Conservation (phyloP, 1,140 invertebrate genomes). For the Apis laboriosa region DNA sequence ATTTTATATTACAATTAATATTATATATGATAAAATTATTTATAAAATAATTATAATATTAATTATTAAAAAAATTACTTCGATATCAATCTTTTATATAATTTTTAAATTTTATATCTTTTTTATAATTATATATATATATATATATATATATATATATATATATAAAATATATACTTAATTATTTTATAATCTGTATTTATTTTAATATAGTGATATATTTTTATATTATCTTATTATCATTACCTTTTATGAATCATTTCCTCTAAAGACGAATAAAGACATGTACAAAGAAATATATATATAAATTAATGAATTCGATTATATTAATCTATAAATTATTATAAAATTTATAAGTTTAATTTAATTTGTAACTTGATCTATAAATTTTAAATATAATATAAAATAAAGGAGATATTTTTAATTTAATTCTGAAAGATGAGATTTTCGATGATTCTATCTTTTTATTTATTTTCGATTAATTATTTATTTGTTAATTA, state of each 20-base stretch:
- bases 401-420: no score
- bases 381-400: no score
- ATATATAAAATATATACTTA: background rate
- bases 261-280: background rate
- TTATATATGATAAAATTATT: background rate
- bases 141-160: background rate
- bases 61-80: no score
- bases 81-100: no score
- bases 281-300: background rate
- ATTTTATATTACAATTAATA: background rate
- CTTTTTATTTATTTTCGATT: background rate
- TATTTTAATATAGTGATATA: no score
- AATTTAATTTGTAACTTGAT: no score
- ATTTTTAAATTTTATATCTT: no score
- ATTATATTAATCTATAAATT: background rate
- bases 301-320: background rate
- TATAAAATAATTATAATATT: no score
- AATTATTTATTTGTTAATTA: background rate
- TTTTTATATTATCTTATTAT: background rate
- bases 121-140: background rate
- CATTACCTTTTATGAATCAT: conserved; percentile 17
- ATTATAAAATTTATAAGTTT: no score
- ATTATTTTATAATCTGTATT: background rate
- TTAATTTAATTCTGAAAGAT: no score
- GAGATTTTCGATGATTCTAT: no score